Evolutionary conservation across 2,888 invertebrate genomes (phyloP).

Genomic region (Calliphora vomitoria): DNA sequence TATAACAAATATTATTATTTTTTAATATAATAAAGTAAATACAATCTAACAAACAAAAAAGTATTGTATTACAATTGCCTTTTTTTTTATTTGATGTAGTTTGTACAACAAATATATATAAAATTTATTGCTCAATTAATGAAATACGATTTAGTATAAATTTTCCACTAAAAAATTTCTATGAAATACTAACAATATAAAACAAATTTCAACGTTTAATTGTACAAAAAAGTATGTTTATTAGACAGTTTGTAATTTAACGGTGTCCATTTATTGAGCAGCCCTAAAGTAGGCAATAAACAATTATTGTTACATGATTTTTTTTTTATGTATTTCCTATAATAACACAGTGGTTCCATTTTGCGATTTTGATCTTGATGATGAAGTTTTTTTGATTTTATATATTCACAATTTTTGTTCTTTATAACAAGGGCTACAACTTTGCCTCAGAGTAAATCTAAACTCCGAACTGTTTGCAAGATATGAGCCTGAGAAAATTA

Average conservation of each 20-base stretch:
- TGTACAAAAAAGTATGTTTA: background rate
- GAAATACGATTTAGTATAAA: background rate
- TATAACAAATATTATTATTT: constrained; percentile 6
- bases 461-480: too few species aligned
- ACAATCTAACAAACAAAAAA: background rate
- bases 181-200: background rate
- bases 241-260: background rate
- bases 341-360: too few species aligned
- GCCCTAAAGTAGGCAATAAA: too few species aligned
- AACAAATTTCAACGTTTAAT: background rate
- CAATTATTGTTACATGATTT: too few species aligned
- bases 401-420: too few species aligned
- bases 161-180: background rate
- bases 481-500: too few species aligned
- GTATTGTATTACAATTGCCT: constrained; percentile 7
- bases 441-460: too few species aligned
- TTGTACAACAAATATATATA: background rate
- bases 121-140: background rate
- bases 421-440: too few species aligned
- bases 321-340: too few species aligned
- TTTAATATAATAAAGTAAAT: background rate
- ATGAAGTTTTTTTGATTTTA: too few species aligned
- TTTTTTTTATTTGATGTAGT: background rate
- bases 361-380: too few species aligned
- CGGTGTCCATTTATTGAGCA: background rate